A percentile compares a stretch with the other conserved stretches of the same genome.
Conservation (phyloP, 1,140 invertebrate genomes). For the Pollicipes pollicipes region DNA sequence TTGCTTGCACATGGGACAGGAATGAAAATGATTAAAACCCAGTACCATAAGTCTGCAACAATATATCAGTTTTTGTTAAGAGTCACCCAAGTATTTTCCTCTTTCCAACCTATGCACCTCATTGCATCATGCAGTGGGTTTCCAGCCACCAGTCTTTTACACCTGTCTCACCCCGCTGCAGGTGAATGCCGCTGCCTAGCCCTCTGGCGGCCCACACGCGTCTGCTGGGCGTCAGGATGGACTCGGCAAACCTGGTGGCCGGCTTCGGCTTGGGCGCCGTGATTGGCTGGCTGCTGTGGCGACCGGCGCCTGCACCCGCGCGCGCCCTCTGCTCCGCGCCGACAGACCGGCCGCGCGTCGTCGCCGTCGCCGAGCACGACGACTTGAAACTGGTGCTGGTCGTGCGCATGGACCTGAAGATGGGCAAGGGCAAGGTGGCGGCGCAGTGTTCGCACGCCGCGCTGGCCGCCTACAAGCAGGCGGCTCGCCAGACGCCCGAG, state of each 20-base stretch:
- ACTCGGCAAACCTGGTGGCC: neutral
- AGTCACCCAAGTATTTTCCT: too few species aligned
- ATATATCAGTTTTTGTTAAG: too few species aligned
- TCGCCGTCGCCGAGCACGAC: neutral
- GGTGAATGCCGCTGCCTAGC: neutral
- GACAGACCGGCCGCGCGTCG: neutral
- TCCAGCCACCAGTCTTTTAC: too few species aligned
- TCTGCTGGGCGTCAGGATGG: neutral
- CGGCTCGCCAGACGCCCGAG: slow-evolving; percentile 20
- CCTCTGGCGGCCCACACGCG: neutral
- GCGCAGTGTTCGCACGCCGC: slow-evolving; percentile 36
- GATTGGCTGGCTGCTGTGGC: neutral
- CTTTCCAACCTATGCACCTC: too few species aligned
- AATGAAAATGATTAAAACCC: too few species aligned
- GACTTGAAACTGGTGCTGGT: slow-evolving; percentile 31
- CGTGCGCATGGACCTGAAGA: slow-evolving; percentile 35
- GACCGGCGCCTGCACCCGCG: too few species aligned
- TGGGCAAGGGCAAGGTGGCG: slow-evolving; percentile 34
- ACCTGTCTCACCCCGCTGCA: too few species aligned
- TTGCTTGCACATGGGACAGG: too few species aligned
- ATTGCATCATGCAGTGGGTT: too few species aligned
- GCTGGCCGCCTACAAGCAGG: slow-evolving; percentile 25
- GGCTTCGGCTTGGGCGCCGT: neutral
- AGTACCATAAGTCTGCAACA: too few species aligned
- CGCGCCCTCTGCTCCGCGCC: neutral